Evolutionary conservation across 2,888 invertebrate species (phyloP).

Genomic region (Anorthoa munda): DNA sequence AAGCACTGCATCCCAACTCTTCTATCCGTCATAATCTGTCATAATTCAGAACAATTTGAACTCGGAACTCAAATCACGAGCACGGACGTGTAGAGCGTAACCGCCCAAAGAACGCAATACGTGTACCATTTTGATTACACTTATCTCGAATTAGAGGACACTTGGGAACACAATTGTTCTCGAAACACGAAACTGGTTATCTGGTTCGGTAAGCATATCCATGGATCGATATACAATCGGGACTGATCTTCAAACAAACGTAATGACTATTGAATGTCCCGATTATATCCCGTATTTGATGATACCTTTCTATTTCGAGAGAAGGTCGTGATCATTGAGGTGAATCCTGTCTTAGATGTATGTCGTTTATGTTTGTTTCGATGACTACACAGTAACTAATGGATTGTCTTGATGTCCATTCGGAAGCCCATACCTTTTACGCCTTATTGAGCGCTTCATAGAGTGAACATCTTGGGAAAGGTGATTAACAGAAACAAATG

Average conservation of each 20-base stretch:
- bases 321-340: conserved; percentile 17
- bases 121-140: conserved; percentile 10
- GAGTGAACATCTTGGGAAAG: neutral
- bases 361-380: conserved; percentile 3
- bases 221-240: conserved; percentile 35
- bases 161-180: conserved; percentile 17
- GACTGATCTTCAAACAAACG: conserved; percentile 28
- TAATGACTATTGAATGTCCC: conserved; percentile 27
- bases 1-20: no score
- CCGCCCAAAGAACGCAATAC: no score
- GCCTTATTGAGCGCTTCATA: neutral
- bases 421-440: neutral
- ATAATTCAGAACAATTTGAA: no score
- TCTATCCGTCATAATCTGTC: no score
- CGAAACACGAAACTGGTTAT: conserved; percentile 38
- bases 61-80: no score
- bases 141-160: conserved; percentile 8
- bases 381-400: conserved; percentile 8
- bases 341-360: neutral
- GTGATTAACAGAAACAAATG: neutral
- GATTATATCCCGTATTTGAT: conserved; percentile 27
- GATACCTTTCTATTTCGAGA: conserved; percentile 1
- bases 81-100: no score
- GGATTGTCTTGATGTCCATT: neutral
- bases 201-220: conserved; percentile 43